Base-by-base conservation (phyloP, 2,888 invertebrate genomes). In the Creontiades dilutus region DNA sequence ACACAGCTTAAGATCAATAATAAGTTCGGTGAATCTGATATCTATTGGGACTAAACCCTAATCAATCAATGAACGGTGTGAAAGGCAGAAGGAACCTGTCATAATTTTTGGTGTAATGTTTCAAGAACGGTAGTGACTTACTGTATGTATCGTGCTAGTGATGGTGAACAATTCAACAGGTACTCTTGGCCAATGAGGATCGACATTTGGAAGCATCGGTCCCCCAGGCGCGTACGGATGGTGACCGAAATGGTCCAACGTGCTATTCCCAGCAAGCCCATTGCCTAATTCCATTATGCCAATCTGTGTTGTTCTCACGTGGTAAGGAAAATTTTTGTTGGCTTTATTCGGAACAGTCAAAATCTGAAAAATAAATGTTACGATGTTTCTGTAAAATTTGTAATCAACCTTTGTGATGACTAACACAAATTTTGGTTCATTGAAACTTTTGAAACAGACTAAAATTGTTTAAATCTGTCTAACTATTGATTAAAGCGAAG, bases 251-350 rank as follows among this genome's bases (percentile, higher is more conserved):
- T 95, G 94, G 91, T 96, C 95, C 13, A 95, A 92, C 0, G 94
- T 94, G 0, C 94, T 93, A 85, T 93, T 92, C n/a, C 92, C 93
- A 27, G 93, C 93, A 90, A 95, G 93, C 93, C 95, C 95, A 95
- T 92, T 93, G 19, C 93, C 93, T 89, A 95, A 93, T 93, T 96
- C 95, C 95, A 96, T 95, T 0, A 95, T 90, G 0, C 96, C 96
- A 47, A 96, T 96, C 94, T 98, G 97, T 0, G 96, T 96, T 0
- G 98, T 98, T 87, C 97, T 94, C 47, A 98, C 97, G 93, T 98
- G 98, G 93, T 97, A 98, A 0, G 98, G 98, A 92, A 98, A 98
- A 93, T 97, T 97, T 92, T 96, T 96, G 93, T 98, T 98, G 0
- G 97, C 97, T 90, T 96, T 96, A 0, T 96, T 96, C 2, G 98